Base-by-base conservation (phyloP, 2,797 vertebrate species). In the Notoglanidium macrostoma region DNA sequence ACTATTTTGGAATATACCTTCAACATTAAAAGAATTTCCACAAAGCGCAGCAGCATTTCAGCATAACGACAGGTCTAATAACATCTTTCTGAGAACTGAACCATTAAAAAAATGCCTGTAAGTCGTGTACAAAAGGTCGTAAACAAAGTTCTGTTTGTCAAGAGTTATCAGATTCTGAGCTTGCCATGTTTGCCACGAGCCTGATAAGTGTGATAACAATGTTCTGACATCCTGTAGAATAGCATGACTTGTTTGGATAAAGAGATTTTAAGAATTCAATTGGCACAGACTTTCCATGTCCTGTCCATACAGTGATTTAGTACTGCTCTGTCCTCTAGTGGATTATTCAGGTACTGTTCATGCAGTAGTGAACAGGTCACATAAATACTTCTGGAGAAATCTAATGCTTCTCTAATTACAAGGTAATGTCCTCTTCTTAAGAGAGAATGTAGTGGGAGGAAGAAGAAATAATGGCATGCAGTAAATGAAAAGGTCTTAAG, bases 251-350 rank as follows among this genome's bases (percentile, higher is more conserved):
- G 21, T 26, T 61, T 44, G 35, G 12, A 78, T 55, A 57, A 79
- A 40, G 14, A 40, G 17, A 70, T 73, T 51, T n/a, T n/a, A 46
- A n/a, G 46, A 49, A n/a, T 74, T 0, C n/a, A n/a, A 46, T 2
- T 23, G 19, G 40, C 0, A 8, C 11, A 49, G 44, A 23, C 15
- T 5, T 35, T 35, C 1, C 32, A 21, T 35, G n/a, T n/a, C 23
- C 44, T 49, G 2, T 7, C 2, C 4, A 10, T 19, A 32, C 0
- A 32, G 54, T 35, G 32, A 35, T 55, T 76, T 19, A 77, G 74
- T 9, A 10, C n/a, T 29, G 74, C 74, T 54, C 49, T 77, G 15
- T n/a, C 74, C 74, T 77, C 74, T 77, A 77, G 74, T 77, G 74
- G 49, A 55, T 54, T 1, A 35, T 35, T 32, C 29, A 35, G 17